phyloP scores from a whole-genome alignment of 2,888 invertebrate species.

The Philopedon plagiatum region DNA sequence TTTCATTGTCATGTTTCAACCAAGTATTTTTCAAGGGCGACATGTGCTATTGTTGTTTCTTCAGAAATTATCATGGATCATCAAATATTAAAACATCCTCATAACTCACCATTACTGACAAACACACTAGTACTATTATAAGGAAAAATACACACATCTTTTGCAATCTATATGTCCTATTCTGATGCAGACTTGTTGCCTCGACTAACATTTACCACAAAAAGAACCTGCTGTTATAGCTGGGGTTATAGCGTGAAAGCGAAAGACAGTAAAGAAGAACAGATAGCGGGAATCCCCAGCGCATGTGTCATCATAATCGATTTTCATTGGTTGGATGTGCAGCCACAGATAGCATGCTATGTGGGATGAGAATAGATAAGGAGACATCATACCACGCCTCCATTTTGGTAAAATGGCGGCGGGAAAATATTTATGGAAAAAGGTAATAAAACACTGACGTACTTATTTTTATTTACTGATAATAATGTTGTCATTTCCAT shows the following conservation, averaged over 20 bases:
- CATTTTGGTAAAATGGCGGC: constrained; percentile 25
- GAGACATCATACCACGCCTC: constrained; percentile 36
- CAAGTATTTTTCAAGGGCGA: no score
- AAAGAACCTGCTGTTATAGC: not conserved
- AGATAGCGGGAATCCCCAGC: constrained; percentile 25
- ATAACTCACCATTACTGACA: no score
- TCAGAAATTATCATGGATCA: no score
- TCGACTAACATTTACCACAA: not conserved
- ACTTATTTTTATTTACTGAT: no score
- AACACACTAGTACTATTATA: no score
- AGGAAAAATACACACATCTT: no score
- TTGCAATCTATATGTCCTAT: not conserved
- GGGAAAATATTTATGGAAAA: not conserved
- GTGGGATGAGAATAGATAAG: constrained; percentile 48
- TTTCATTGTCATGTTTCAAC: no score
- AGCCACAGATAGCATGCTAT: constrained; percentile 44
- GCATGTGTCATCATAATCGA: constrained; percentile 32
- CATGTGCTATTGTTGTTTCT: no score
- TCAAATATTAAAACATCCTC: no score
- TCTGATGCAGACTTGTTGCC: not conserved
- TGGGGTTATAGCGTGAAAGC: not conserved
- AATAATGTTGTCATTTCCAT: no score
- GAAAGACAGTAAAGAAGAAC: constrained; percentile 20
- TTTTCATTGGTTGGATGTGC: constrained; percentile 47
- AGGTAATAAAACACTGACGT: not conserved